These are phyloP conservation scores for Mallotus villosus DNA, from an alignment of 2,797 vertebrate genomes.

Conservation along the genomic window DNA sequence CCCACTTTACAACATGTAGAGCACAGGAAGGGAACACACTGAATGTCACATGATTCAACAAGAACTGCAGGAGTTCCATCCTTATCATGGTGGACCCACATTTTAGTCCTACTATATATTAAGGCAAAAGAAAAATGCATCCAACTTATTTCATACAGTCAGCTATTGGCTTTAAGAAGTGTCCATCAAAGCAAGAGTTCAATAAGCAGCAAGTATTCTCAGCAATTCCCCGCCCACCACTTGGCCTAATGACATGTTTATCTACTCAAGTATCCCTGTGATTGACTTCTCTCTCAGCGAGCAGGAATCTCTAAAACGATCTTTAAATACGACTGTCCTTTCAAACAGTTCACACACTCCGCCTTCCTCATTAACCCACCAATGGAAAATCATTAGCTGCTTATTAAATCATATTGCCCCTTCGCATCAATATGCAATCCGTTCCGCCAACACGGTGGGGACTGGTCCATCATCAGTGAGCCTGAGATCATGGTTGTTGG, in stretches of 20 bases:
- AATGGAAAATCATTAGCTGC: constrained; percentile 68
- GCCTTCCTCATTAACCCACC: constrained; percentile 66
- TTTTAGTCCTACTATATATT: too few species aligned
- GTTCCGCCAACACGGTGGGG: constrained; percentile 52
- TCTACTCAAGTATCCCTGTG: constrained; percentile 60
- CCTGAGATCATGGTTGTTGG: constrained; percentile 44
- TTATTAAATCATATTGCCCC: constrained; percentile 74
- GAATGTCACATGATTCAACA: too few species aligned
- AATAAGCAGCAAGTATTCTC: not conserved
- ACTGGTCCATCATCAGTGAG: constrained; percentile 55
- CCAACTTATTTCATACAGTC: constrained; percentile 2
- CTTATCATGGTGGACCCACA: too few species aligned
- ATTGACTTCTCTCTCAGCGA: constrained; percentile 63
- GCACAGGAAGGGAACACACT: too few species aligned
- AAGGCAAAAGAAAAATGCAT: not conserved
- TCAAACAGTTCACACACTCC: constrained; percentile 60
- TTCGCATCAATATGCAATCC: constrained; percentile 54
- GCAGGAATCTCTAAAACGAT: constrained; percentile 55
- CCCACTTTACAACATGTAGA: too few species aligned
- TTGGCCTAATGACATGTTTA: constrained; percentile 61
- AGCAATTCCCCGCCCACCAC: constrained; percentile 20
- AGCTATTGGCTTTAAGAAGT: constrained; percentile 4
- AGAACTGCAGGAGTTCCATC: too few species aligned
- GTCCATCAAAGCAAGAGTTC: constrained; percentile 21
- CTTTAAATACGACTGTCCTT: constrained; percentile 64